A percentile compares a stretch with the other conserved stretches of the same genome.
These are phyloP conservation scores for Ichneumon xanthorius DNA, from an alignment of 2,888 invertebrate genomes.

Conservation along the genomic window DNA sequence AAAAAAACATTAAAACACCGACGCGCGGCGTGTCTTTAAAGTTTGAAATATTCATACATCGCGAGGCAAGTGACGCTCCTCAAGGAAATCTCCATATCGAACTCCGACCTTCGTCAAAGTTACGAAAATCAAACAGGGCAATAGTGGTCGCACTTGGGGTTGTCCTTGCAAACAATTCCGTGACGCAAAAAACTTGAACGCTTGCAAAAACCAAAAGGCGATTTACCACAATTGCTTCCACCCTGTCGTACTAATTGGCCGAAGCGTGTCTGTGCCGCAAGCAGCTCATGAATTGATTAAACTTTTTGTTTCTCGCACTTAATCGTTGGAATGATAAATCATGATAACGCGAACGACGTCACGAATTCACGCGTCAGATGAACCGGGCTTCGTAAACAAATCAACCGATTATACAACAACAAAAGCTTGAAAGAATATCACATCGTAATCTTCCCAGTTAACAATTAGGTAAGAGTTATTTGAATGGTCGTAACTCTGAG, in stretches of 20 bases:
- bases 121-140: background rate
- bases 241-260: background rate
- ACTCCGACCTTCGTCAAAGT: background rate
- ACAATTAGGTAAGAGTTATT: conserved; percentile 2
- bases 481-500: conserved; percentile 2
- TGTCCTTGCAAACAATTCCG: background rate
- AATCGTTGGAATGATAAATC: conserved; percentile 13
- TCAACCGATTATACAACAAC: background rate
- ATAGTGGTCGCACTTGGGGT: background rate
- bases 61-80: background rate
- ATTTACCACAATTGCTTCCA: background rate
- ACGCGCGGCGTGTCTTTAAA: background rate
- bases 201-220: background rate
- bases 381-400: background rate
- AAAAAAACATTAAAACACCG: background rate
- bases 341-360: conserved; percentile 12
- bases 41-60: background rate
- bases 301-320: background rate
- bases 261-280: background rate
- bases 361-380: background rate
- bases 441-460: background rate
- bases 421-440: background rate
- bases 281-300: conserved; percentile 4
- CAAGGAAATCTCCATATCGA: background rate
- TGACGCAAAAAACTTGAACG: background rate